Evolutionary conservation across 2,113 vertebrate genomes (phyloP).

Genomic region (Baryphthengus martii): DNA sequence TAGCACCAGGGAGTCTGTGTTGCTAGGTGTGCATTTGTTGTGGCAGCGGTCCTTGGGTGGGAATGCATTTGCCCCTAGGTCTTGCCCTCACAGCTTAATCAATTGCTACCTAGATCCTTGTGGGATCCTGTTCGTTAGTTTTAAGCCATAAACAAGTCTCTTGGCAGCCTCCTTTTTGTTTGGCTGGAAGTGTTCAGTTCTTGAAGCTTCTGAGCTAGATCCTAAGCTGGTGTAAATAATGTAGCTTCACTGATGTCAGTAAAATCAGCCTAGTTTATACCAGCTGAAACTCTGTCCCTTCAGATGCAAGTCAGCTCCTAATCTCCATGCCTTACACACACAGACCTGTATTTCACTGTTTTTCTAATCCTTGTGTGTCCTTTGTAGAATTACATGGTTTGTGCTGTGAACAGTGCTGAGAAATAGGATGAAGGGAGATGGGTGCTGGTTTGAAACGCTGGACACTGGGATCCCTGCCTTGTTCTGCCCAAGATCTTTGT

Average conservation of each 20-base stretch:
- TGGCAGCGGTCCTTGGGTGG: not conserved
- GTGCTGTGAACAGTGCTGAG: not conserved
- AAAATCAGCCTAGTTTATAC: not conserved
- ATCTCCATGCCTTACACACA: constrained; percentile 28
- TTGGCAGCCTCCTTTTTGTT: not conserved
- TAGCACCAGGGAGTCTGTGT: constrained; percentile 11
- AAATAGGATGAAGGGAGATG: not conserved
- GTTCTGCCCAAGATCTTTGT: not conserved
- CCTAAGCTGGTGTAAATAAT: constrained; percentile 40
- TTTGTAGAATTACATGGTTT: not conserved
- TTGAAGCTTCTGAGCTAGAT: not conserved
- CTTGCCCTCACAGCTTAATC: constrained; percentile 10
- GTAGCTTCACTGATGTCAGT: not conserved
- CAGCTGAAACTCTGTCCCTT: not conserved
- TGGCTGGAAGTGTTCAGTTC: not conserved
- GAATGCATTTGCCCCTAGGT: not conserved
- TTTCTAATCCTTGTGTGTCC: not conserved
- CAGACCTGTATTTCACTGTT: not conserved
- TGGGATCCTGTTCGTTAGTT: not conserved
- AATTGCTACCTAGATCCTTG: not conserved
- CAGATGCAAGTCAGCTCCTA: not conserved
- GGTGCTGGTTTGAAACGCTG: not conserved
- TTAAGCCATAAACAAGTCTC: not conserved
- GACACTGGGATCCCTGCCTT: not conserved
- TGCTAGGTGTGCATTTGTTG: constrained; percentile 38